A percentile compares a stretch with the other conserved stretches of the same genome.
phyloP scores from a whole-genome alignment of 1,140 invertebrate species.

The Mamestra configurata region DNA sequence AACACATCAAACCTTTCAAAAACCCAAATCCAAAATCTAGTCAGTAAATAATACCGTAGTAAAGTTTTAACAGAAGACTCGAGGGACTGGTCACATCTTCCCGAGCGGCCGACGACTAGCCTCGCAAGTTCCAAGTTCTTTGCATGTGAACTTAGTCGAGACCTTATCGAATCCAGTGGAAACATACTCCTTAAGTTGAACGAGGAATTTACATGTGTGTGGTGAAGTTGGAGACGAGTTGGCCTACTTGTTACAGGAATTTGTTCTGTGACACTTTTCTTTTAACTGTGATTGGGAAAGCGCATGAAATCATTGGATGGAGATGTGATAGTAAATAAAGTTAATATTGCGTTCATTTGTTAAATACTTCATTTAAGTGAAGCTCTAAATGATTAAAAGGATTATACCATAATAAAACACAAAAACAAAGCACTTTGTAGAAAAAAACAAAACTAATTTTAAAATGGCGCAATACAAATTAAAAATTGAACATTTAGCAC shows the following conservation, averaged over 20 bases:
- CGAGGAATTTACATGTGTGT: constrained; percentile 38
- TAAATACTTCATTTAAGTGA: no score
- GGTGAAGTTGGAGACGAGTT: background rate
- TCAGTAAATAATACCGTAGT: background rate
- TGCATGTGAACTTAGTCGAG: constrained; percentile 1
- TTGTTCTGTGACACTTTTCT: background rate
- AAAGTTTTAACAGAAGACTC: background rate
- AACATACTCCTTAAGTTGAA: constrained; percentile 42
- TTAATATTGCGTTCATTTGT: no score
- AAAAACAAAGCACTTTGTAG: no score
- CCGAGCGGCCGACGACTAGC: background rate
- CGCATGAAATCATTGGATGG: background rate
- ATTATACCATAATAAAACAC: no score
- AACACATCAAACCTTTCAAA: no score
- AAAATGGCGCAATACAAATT: background rate
- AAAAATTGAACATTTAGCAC: background rate
- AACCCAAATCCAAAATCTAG: background rate
- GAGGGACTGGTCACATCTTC: background rate
- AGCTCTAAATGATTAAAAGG: no score
- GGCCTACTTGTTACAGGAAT: background rate
- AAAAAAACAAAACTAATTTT: background rate
- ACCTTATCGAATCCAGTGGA: constrained; percentile 37
- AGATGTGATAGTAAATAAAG: no score
- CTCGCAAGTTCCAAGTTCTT: constrained; percentile 1
- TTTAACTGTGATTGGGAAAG: background rate